These are phyloP conservation scores for Axea sp. DNA, from an alignment of 2,888 invertebrate genomes.

Conservation along the genomic window DNA sequence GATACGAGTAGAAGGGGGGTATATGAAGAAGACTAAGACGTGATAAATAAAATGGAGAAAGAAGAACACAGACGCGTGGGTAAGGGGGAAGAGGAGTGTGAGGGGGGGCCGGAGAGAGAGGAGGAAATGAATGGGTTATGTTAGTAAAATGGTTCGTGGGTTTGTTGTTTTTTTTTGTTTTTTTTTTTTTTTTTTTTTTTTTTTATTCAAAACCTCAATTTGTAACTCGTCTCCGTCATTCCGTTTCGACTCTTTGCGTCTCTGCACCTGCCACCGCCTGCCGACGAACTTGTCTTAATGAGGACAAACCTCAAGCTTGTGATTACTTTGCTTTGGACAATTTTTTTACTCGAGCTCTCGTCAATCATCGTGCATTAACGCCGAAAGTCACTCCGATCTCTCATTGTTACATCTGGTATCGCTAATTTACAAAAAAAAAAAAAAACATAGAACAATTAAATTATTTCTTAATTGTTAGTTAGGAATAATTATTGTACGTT, in stretches of 20 bases:
- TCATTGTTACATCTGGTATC: constrained; percentile 12
- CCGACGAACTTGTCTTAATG: constrained; percentile 67
- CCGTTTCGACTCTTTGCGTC: constrained; percentile 54
- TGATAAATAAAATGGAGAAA: too few species aligned
- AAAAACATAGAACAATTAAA: neutral
- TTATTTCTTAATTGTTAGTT: too few species aligned
- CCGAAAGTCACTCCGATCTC: constrained; percentile 19
- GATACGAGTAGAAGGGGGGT: constrained; percentile 68
- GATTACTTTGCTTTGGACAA: constrained; percentile 72
- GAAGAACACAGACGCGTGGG: too few species aligned
- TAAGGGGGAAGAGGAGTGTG: too few species aligned
- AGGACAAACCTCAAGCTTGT: constrained; percentile 71
- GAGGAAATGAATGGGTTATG: too few species aligned
- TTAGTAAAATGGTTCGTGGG: too few species aligned
- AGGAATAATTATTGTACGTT: too few species aligned
- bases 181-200: too few species aligned
- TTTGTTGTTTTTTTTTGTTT: too few species aligned
- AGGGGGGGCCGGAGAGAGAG: too few species aligned
- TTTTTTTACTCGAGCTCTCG: constrained; percentile 55
- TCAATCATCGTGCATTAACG: constrained; percentile 44
- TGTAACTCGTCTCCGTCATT: constrained; percentile 63
- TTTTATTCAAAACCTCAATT: constrained; percentile 73
- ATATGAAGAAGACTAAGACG: too few species aligned
- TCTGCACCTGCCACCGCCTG: constrained; percentile 54
- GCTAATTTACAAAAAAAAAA: constrained; percentile 11